Conservation (phyloP, 2,113 vertebrate genomes). For the Myotis brandtii region DNA sequence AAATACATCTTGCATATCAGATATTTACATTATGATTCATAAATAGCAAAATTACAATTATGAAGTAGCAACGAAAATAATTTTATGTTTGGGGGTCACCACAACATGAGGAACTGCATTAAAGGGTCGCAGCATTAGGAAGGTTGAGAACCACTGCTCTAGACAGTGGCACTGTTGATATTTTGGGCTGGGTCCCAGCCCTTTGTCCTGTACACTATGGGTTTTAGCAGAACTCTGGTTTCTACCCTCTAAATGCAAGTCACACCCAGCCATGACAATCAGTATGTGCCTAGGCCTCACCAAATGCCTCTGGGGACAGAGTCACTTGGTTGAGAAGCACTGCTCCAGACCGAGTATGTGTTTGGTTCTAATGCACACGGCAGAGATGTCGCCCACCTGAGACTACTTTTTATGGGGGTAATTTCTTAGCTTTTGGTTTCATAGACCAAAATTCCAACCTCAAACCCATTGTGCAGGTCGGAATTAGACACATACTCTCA, state of each 20-base stretch:
- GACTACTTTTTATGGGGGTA: accelerated
- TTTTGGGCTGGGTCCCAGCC: background rate
- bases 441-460: background rate
- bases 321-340: background rate
- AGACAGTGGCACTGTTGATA: too few species aligned
- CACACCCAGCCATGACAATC: background rate
- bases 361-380: too few species aligned
- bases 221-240: background rate
- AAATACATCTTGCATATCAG: too few species aligned
- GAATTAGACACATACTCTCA: background rate
- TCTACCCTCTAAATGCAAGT: background rate
- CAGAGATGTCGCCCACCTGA: accelerated
- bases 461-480: background rate
- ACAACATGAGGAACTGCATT: too few species aligned
- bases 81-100: too few species aligned
- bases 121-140: too few species aligned
- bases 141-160: too few species aligned
- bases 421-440: background rate
- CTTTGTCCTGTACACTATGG: background rate
- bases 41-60: too few species aligned
- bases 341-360: background rate
- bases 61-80: too few species aligned
- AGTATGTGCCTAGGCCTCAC: background rate
- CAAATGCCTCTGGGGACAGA: background rate
- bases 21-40: too few species aligned